Percentiles rank a stretch among this genome's conserved stretches.
These are phyloP conservation scores for Cryptocheilus praepositus DNA, from an alignment of 2,888 invertebrate genomes.

Conservation along the genomic window DNA sequence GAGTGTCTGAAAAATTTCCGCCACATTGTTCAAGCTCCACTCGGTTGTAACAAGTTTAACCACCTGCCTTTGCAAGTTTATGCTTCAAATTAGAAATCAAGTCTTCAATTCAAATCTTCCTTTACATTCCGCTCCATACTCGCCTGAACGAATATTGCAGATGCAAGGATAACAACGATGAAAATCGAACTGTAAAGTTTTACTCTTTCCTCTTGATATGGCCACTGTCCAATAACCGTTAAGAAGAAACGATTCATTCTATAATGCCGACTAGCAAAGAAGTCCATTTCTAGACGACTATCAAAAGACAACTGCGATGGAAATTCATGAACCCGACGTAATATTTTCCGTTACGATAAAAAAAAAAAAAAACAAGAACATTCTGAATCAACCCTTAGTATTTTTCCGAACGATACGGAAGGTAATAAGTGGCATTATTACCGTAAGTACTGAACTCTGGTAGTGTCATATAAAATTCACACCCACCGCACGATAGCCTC, in stretches of 20 bases:
- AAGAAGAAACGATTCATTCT: background rate
- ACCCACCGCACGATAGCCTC: no score
- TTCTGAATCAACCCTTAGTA: background rate
- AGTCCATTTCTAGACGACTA: constrained; percentile 1
- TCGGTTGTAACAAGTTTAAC: no score
- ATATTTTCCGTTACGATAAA: no score
- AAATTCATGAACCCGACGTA: no score
- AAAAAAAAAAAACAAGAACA: no score
- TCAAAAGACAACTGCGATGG: background rate
- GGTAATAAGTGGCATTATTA: background rate
- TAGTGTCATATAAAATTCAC: background rate
- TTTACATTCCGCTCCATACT: background rate
- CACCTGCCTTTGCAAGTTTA: no score
- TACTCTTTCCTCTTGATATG: constrained; percentile 3
- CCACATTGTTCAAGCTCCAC: no score
- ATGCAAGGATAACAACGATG: background rate
- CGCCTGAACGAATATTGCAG: constrained; percentile 2
- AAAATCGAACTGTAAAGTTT: background rate
- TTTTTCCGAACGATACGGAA: background rate
- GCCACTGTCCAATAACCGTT: constrained; percentile 8
- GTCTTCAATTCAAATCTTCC: no score
- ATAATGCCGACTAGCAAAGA: background rate
- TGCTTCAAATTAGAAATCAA: no score
- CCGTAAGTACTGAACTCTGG: background rate
- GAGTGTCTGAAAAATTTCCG: no score